Percentiles rank a stretch among this genome's conserved stretches.
These are phyloP conservation scores for Catharus bicknelli DNA, from an alignment of 2,113 vertebrate genomes.

Conservation along the genomic window DNA sequence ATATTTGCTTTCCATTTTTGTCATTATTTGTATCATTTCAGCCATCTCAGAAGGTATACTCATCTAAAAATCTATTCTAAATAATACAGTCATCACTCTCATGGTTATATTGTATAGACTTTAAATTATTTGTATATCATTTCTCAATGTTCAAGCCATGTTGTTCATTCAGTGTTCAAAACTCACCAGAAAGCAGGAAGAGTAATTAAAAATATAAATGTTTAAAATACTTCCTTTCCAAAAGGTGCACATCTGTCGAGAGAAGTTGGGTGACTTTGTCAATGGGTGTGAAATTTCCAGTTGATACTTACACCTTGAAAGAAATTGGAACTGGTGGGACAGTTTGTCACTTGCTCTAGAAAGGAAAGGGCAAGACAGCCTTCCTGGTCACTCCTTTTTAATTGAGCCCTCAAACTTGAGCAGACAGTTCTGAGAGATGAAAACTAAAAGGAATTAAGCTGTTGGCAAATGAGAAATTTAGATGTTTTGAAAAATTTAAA, in stretches of 20 bases:
- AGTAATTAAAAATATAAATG: neutral
- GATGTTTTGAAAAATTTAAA: neutral
- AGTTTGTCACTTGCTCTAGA: neutral
- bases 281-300: neutral
- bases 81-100: neutral
- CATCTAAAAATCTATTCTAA: neutral
- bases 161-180: neutral
- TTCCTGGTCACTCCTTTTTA: neutral
- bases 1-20: neutral
- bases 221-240: neutral
- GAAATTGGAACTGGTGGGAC: neutral
- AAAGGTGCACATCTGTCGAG: neutral
- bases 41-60: neutral
- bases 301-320: neutral
- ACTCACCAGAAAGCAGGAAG: neutral
- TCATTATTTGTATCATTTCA: neutral
- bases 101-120: neutral
- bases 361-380: neutral
- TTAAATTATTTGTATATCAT: neutral
- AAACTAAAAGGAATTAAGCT: neutral
- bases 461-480: neutral
- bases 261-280: neutral
- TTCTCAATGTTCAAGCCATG: neutral
- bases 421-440: neutral
- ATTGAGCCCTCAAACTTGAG: neutral